A percentile compares a stretch with the other conserved stretches of the same genome.
Evolutionary conservation across 1,140 invertebrate species (phyloP).

Genomic region (Varroa destructor): DNA sequence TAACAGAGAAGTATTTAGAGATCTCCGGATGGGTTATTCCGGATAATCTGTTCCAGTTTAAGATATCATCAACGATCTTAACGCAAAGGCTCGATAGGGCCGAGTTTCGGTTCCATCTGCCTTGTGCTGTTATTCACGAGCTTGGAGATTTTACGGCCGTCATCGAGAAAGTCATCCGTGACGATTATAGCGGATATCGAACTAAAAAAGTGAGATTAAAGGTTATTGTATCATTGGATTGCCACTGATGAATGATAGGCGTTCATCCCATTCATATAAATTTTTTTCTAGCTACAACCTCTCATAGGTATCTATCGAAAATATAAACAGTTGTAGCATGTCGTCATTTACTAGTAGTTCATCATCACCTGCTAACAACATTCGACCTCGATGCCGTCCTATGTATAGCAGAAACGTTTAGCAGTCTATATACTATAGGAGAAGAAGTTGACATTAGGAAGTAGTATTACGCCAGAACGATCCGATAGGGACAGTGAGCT

Average conservation of each 20-base stretch:
- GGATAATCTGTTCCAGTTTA: constrained; percentile 10
- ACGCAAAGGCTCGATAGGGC: not conserved
- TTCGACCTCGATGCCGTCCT: too few relatives aligned
- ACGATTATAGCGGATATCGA: constrained; percentile 1
- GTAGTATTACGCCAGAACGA: too few relatives aligned
- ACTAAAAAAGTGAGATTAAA: constrained; percentile 4
- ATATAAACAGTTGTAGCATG: too few relatives aligned
- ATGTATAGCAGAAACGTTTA: too few relatives aligned
- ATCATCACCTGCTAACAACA: too few relatives aligned
- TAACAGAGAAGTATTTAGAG: constrained; percentile 10
- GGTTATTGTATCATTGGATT: not conserved
- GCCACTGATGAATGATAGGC: not conserved
- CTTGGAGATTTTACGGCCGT: constrained; percentile 1
- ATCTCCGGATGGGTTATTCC: constrained; percentile 8
- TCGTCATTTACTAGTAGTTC: too few relatives aligned
- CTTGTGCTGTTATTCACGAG: constrained; percentile 3
- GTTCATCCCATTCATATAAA: too few relatives aligned
- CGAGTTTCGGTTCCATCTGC: constrained; percentile 5
- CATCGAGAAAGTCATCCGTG: constrained; percentile 6
- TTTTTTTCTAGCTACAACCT: too few relatives aligned
- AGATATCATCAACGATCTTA: not conserved
- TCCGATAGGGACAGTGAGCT: too few relatives aligned
- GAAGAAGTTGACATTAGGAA: too few relatives aligned
- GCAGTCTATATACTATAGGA: too few relatives aligned
- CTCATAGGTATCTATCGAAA: too few relatives aligned